Evolutionary conservation across 2,888 invertebrate species (phyloP).

Genomic region (Carabus problematicus): DNA sequence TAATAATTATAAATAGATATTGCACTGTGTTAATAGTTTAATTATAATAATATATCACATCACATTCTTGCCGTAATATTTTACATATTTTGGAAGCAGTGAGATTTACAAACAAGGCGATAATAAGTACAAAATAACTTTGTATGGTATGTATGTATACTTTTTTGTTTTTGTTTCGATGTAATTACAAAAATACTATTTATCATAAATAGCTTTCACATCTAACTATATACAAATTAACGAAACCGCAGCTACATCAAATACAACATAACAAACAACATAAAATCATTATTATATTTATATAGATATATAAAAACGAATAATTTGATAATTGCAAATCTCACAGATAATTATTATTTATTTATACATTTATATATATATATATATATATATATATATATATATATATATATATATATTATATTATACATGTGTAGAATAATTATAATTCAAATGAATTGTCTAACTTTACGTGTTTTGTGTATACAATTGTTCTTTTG

Average conservation of each 20-base stretch:
- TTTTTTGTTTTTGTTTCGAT: constrained; percentile 33
- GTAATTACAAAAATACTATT: constrained; percentile 43
- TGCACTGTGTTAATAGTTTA: constrained; percentile 37
- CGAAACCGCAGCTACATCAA: constrained; percentile 36
- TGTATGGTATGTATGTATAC: constrained; percentile 26
- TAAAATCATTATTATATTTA: not conserved
- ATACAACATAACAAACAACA: constrained; percentile 39
- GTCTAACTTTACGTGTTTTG: constrained; percentile 22
- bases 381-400: too few relatives aligned
- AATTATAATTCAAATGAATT: constrained; percentile 12
- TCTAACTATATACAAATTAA: constrained; percentile 39
- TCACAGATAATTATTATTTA: constrained; percentile 30
- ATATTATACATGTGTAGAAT: too few relatives aligned
- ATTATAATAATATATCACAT: constrained; percentile 41
- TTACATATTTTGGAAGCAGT: constrained; percentile 43
- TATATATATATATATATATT: too few relatives aligned
- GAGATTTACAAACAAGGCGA: constrained; percentile 43
- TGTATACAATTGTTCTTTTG: constrained; percentile 18
- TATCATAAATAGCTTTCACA: constrained; percentile 41
- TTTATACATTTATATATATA: constrained; percentile 11
- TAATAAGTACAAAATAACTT: constrained; percentile 42
- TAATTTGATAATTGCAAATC: constrained; percentile 36
- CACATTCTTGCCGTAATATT: constrained; percentile 38
- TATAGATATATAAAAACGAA: constrained; percentile 9
- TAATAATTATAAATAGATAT: not conserved